Evolutionary conservation across 1,140 invertebrate species (phyloP).

Genomic region (Nilaparvata lugens): DNA sequence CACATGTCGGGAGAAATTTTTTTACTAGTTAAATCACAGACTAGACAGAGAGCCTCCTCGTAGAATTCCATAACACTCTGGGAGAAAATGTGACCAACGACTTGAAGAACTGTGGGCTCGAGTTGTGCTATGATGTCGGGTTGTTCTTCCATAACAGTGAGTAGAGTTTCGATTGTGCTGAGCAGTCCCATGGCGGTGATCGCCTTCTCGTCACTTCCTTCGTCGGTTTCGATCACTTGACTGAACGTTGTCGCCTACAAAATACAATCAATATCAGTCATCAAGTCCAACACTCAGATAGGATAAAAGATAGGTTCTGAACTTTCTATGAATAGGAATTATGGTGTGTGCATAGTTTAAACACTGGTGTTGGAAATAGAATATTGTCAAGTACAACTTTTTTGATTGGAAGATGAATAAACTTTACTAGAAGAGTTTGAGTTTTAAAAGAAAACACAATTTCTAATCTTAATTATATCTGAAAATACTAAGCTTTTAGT

Average conservation of each 20-base stretch:
- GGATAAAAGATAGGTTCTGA: no score
- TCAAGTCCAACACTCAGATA: no score
- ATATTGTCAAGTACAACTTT: no score
- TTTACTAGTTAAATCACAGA: conserved; percentile 86
- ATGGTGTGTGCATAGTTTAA: no score
- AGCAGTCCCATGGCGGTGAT: conserved; percentile 95
- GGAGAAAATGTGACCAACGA: conserved; percentile 80
- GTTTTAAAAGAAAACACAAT: no score
- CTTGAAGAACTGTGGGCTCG: conserved; percentile 88
- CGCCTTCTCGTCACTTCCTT: conserved; percentile 90
- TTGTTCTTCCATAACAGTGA: conserved; percentile 90
- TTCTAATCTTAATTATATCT: no score
- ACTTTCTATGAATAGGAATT: no score
- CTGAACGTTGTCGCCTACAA: conserved; percentile 78
- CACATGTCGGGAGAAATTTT: conserved; percentile 90
- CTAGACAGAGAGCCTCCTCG: conserved; percentile 87
- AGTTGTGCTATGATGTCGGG: conserved; percentile 79
- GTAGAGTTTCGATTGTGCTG: conserved; percentile 91
- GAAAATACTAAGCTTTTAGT: no score
- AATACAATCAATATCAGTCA: conserved; percentile 13
- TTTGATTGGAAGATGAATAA: no score
- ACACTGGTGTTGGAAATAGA: no score
- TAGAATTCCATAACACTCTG: conserved; percentile 86
- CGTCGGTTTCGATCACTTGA: conserved; percentile 73
- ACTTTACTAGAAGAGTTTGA: no score